Evolutionary conservation across 2,888 invertebrate species (phyloP), one percentile per base, ranked within the genome.

Genomic region (Opisthograptis luteolata): DNA sequence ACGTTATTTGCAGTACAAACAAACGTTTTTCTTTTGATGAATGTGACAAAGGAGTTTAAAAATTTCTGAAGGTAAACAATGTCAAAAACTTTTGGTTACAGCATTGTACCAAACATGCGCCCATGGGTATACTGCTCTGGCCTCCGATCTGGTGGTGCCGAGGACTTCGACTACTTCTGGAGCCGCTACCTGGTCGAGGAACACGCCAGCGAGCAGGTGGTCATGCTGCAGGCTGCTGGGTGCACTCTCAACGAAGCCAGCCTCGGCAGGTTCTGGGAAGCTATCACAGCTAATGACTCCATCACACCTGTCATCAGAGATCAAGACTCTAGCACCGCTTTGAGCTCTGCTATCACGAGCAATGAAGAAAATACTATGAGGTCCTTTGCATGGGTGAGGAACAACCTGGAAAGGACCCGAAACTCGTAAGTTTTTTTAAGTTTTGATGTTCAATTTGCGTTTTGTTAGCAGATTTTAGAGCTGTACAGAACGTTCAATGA

Each of bases 51-150:
- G n/a, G n/a, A n/a, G n/a, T n/a, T n/a, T n/a, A n/a, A 8, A 30
- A 0, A 14, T 30, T 30, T 30, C 8, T 13, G 3, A 28, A 3
- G 13, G 7, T n/a, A 15, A 14, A 3, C 8, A 15, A 31, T 3
- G 31, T 28, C n/a, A n/a, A 5, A 24, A 22, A 12, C 4, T 31
- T 14, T 12, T 22, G 31, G n/a, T 17, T 19, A 4, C 54, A 87
- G 87, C 5, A 50, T 87, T 6, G 76, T 79, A 19, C 68, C 89
- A 0, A 90, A 90, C 49, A 79, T 96, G 67, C 93, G 95, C 39
- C 84, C 92, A 3, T 92, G 93, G 45, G 94, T 96, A 4, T 97
- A 96, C 81, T 97, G 97, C 73, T 91, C 91, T 8, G 95, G 93
- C 8, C 85, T 97, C 2, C 92, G 93, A 14, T 75, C 92, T 40